Evolutionary conservation across 1,140 invertebrate genomes (phyloP).

Genomic region (Dryas iulia): DNA sequence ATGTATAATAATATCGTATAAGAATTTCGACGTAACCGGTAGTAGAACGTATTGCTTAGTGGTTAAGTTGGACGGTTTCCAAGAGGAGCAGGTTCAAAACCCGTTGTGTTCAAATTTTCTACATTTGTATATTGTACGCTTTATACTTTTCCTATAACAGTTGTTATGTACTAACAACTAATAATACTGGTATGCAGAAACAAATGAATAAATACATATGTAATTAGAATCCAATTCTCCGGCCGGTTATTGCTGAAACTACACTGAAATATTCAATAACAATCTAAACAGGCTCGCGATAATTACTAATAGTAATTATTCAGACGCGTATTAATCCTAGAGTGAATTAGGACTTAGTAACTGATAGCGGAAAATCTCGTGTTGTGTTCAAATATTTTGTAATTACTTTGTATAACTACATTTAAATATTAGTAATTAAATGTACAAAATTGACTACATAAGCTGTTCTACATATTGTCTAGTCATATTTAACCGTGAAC

Average conservation of each 20-base stretch:
- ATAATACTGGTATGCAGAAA: neutral
- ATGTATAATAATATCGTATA: too few species aligned
- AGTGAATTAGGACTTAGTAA: neutral
- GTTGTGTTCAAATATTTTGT: neutral
- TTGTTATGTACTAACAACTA: neutral
- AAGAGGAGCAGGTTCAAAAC: too few species aligned
- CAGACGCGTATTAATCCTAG: slow-evolving; percentile 10
- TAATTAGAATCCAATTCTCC: neutral
- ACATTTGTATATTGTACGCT: too few species aligned
- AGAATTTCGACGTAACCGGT: too few species aligned
- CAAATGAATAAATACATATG: neutral
- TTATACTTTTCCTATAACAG: too few species aligned
- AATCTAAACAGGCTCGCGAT: neutral
- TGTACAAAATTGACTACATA: too few species aligned
- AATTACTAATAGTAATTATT: slow-evolving; percentile 15
- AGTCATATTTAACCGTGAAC: too few species aligned
- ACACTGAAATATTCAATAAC: slow-evolving; percentile 5
- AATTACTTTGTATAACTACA: neutral
- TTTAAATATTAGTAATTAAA: too few species aligned
- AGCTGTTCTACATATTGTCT: too few species aligned
- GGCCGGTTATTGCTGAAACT: slow-evolving; percentile 2
- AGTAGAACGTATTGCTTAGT: too few species aligned
- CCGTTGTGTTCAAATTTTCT: too few species aligned
- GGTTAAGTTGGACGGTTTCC: too few species aligned
- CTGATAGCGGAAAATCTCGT: neutral